A percentile compares a stretch with the other conserved stretches of the same genome.
These are phyloP conservation scores for Drosophila meridiana DNA, from an alignment of 2,888 invertebrate genomes.

Conservation along the genomic window DNA sequence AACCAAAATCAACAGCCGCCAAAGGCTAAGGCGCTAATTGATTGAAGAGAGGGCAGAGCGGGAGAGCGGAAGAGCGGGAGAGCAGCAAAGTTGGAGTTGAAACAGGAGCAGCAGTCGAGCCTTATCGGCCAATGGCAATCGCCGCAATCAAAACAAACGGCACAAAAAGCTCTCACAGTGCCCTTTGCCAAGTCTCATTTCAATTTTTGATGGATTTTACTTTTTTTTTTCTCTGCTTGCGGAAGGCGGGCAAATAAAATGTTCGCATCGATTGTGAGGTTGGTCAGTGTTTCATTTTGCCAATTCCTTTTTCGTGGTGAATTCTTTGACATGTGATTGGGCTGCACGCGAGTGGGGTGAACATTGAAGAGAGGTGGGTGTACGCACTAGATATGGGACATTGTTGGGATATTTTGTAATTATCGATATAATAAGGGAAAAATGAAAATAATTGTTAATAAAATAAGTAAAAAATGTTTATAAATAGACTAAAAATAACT, in stretches of 20 bases:
- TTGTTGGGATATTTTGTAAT: neutral
- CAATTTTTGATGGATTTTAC: constrained; percentile 43
- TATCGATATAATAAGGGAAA: neutral
- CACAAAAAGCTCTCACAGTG: constrained; percentile 14
- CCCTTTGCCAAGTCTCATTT: constrained; percentile 29
- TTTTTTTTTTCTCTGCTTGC: constrained; percentile 1
- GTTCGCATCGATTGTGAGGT: constrained; percentile 53
- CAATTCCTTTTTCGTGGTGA: constrained; percentile 23
- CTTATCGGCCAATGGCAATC: constrained; percentile 25
- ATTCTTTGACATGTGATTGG: constrained; percentile 9
- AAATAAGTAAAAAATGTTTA: neutral
- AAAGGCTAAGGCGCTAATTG: constrained; percentile 25
- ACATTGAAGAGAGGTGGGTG: constrained; percentile 26
- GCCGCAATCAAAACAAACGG: constrained; percentile 5
- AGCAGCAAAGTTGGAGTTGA: neutral
- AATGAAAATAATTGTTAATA: neutral
- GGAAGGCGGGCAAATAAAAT: constrained; percentile 34
- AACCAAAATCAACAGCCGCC: constrained; percentile 20
- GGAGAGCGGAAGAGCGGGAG: neutral
- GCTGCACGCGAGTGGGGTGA: constrained; percentile 23
- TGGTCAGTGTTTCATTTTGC: constrained; percentile 55
- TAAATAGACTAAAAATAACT: neutral
- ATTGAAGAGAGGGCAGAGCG: neutral
- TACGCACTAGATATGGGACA: constrained; percentile 2
- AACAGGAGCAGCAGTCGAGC: constrained; percentile 18